Evolutionary conservation across 2,888 invertebrate species (phyloP), one percentile per base, ranked within the genome.

Genomic region (Drosophila macrospina): DNA sequence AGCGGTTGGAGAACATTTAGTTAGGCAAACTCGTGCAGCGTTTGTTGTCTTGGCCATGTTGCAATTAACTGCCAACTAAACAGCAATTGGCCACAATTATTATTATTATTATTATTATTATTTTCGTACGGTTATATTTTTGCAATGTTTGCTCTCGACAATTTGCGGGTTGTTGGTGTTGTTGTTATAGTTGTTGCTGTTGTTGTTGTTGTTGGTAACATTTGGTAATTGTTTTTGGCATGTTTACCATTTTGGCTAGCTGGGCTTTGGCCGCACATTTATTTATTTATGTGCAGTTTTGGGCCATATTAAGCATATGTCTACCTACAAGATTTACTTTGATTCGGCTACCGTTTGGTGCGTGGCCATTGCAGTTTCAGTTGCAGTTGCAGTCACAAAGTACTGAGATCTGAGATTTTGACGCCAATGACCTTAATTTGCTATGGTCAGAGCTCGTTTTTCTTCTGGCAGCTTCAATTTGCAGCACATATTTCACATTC

Each of bases 41-140:
- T 47, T 45, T 34, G 34, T 37, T 69, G 73, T 69, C 73, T 73
- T 64, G 73, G 83, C 77, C 88, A 80, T 86, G 89, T 88, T 86
- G 89, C 86, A 89, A 86, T 89, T 86, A 86, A 88, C 83, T 86
- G 77, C 71, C 86, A 88, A 87, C 85, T 88, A 88, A 88, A 77
- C 85, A 88, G 79, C 89, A 86, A 86, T 88, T 86, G 89, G 80
- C 88, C 72, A 86, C 89, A 88, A 89, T 89, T 86, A 86, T 86
- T 83, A 78, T 85, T 86, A 82, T 85, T 85, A 20, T 20, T 20
- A 20, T 20, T 20, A 86, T 85, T 85, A 87, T 88, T 66, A 78
- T 84, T 87, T 73, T 79, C 63, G 66, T 75, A 84, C 79, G 79
- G 72, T 64, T 77, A 69, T 68, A 74, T 68, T 55, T 47, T 55